Evolutionary conservation across 2,888 invertebrate species (phyloP), one percentile per base, ranked within the genome.

Genomic region (Netelia fuscicornis): DNA sequence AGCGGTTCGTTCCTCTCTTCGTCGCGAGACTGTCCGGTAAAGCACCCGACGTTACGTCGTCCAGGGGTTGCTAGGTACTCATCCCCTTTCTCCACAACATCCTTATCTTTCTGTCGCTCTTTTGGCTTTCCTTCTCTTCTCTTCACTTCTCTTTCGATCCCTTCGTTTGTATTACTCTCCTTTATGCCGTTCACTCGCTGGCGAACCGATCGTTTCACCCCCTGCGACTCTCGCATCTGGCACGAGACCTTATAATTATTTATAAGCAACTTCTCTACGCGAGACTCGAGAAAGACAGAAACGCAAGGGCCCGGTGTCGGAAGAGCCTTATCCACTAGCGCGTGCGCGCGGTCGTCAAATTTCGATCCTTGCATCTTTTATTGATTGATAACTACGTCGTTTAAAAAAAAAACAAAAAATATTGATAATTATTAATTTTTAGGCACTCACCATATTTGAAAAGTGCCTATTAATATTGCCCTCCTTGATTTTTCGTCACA

Each of bases 161-260:
- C 52, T 23, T 52, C 68, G 13, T 20, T 11, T 23, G 10, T 25
- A n/a, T 44, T 60, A 58, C 68, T 67, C 74, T 75, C 82, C 17
- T 67, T 75, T 52, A 13, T 58, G 60, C 25, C 67, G 64, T 75
- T 81, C 75, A n/a, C 75, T 70, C 17, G 17, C 17, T 17, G 68
- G 54, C 70, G 56, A 20, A 56, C 44, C 84, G 77, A 84, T 85
- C 74, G 75, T 85, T 75, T 85, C 84, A 71, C 84, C 84, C 84
- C 84, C 81, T 81, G 84, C 81, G 84, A 79, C 75, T 83, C 75
- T 84, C 71, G 86, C 87, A 87, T 87, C 87, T 87, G 87, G 86
- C 87, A 87, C 86, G 87, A 87, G 87, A 67, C 81, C 87, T 85
- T 76, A 87, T 87, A 87, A 87, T 87, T 88, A 88, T 88, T 88